Base-by-base conservation (phyloP, 2,113 vertebrate species). In the Chaenocephalus aceratus region DNA sequence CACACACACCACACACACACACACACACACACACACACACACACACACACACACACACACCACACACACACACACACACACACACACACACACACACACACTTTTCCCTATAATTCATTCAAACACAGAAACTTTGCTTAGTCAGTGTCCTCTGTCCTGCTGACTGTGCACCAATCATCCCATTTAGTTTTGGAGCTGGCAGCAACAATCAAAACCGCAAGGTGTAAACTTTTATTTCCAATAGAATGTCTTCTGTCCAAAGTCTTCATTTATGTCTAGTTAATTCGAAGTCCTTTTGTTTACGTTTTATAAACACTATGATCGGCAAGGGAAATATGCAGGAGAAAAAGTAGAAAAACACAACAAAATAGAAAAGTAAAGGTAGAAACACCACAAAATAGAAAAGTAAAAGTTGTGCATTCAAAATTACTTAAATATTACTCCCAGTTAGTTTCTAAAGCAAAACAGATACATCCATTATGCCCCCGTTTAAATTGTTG, bases 81-180 rank as follows among this genome's bases (percentile, higher is more conserved):
- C 36, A 36, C 36, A 36, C 36, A 36, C 36, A 36, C 36, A 36
- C 36, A 36, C 36, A 5, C 36, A 36, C 36, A 36, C 36, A 23
- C 13, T 62, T 53, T 66, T 21, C 9, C 16, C 46, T 49, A 46
- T 59, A 49, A 48, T 65, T 21, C 48, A 48, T 52, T 11, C 59
- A 34, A 41, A 8, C 23, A 45, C 30, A 15, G 2, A 23, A 52
- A 18, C 16, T 48, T n/a, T 82, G 72, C 72, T 78, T 64, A 77
- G 72, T 88, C 84, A 85, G 61, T 36, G 66, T 61, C 44, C 66
- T 80, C 46, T 10, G 10, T 15, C 51, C 9, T 62, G 69, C 62
- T 84, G 80, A 80, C 62, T 82, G 23, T 5, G 63, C 65, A 71
- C 4, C 9, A 45, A 5, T 44, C 48, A 44, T 46, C 30, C 57